Evolutionary conservation across 2,113 vertebrate genomes (phyloP).

Genomic region (Chionomys nivalis): DNA sequence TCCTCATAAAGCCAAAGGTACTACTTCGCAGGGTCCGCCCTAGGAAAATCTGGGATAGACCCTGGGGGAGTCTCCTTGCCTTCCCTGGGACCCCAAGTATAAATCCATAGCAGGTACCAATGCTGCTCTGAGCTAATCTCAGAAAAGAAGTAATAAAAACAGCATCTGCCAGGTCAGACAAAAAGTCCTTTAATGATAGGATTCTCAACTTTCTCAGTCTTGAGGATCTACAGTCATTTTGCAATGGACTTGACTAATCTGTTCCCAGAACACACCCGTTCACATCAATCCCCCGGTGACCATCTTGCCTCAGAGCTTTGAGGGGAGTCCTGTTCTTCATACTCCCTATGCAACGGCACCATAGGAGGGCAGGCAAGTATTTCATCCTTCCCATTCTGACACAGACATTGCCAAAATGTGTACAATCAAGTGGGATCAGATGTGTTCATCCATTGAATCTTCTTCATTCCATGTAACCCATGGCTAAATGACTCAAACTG

Average conservation of each 20-base stretch:
- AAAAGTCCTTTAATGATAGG: background rate
- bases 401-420: background rate
- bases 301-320: background rate
- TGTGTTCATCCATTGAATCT: background rate
- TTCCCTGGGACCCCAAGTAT: background rate
- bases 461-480: background rate
- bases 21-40: background rate
- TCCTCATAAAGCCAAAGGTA: background rate
- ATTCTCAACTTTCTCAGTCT: constrained; percentile 22
- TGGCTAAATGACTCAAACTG: background rate
- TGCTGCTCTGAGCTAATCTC: background rate
- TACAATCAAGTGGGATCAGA: constrained; percentile 19
- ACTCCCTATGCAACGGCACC: background rate
- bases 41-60: background rate
- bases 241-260: background rate
- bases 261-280: background rate
- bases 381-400: background rate
- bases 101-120: background rate
- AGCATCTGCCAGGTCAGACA: background rate
- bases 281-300: background rate
- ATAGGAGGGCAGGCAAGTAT: background rate
- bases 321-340: background rate
- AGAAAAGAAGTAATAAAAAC: background rate
- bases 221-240: background rate
- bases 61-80: background rate